These are phyloP conservation scores for Suricata suricatta DNA, from an alignment of 2,113 vertebrate species.

Conservation along the genomic window DNA sequence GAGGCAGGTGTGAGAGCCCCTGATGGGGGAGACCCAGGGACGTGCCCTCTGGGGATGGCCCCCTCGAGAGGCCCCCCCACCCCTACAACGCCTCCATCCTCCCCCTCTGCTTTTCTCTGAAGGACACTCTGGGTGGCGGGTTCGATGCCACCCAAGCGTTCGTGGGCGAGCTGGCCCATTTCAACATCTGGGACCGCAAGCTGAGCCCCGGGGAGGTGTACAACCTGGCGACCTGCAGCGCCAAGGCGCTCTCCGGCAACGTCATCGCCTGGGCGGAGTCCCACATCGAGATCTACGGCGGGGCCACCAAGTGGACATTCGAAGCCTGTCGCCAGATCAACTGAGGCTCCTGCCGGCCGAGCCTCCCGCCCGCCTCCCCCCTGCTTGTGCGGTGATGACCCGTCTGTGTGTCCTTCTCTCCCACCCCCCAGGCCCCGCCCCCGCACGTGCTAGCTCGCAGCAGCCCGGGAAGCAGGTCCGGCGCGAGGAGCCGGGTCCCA, in stretches of 20 bases:
- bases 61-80: too few species aligned
- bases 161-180: constrained; percentile 94
- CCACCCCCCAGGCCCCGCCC: constrained; percentile 49
- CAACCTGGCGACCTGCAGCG: constrained; percentile 95
- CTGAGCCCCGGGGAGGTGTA: constrained; percentile 93
- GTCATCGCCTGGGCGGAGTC: constrained; percentile 96
- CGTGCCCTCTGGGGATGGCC: too few species aligned
- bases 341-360: constrained; percentile 82
- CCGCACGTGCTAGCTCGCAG: background rate
- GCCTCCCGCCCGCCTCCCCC: background rate
- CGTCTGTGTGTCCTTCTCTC: constrained; percentile 21
- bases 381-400: constrained; percentile 65
- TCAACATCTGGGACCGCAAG: constrained; percentile 97
- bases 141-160: constrained; percentile 98
- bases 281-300: constrained; percentile 95
- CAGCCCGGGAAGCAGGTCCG: background rate
- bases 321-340: constrained; percentile 96
- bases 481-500: constrained; percentile 50
- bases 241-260: constrained; percentile 91
- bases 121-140: constrained; percentile 96
- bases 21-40: background rate
- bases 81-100: background rate
- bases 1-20: too few species aligned
- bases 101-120: constrained; percentile 24
- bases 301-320: constrained; percentile 97